Conservation (phyloP, 2,888 invertebrate species). For the Ecliptopera silaceata region DNA sequence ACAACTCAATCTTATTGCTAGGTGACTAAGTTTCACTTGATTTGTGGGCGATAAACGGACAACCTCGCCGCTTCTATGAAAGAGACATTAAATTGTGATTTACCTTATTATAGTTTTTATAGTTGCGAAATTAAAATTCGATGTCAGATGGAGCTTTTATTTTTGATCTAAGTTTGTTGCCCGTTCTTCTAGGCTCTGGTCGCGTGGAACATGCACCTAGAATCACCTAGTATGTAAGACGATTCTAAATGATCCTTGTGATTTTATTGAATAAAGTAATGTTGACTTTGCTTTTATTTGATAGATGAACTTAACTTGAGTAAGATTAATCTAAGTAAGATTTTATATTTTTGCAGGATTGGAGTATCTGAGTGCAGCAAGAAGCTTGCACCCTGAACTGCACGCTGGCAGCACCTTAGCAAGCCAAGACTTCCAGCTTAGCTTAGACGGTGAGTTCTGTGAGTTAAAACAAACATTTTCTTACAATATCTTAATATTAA, state of each 20-base stretch:
- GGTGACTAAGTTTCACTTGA: slow-evolving; percentile 46
- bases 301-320: background rate
- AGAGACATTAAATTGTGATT: slow-evolving; percentile 25
- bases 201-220: too few species aligned
- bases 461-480: slow-evolving; percentile 12
- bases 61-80: slow-evolving; percentile 27
- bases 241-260: too few species aligned
- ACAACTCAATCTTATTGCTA: slow-evolving; percentile 71
- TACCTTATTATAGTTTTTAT: slow-evolving; percentile 26
- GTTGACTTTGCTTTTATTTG: too few species aligned
- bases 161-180: too few species aligned
- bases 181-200: too few species aligned
- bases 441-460: slow-evolving; percentile 89
- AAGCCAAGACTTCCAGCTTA: slow-evolving; percentile 94
- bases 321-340: background rate
- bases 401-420: slow-evolving; percentile 87
- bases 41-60: slow-evolving; percentile 41
- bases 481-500: background rate
- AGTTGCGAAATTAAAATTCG: background rate
- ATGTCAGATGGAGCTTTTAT: too few species aligned
- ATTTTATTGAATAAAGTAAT: too few species aligned
- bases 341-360: slow-evolving; percentile 65
- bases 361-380: slow-evolving; percentile 76
- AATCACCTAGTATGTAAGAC: too few species aligned
- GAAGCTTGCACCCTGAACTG: slow-evolving; percentile 83